A percentile compares a stretch with the other conserved stretches of the same genome.
Conservation (phyloP, 1,140 invertebrate genomes). For the Schlechtendalia chinensis region DNA sequence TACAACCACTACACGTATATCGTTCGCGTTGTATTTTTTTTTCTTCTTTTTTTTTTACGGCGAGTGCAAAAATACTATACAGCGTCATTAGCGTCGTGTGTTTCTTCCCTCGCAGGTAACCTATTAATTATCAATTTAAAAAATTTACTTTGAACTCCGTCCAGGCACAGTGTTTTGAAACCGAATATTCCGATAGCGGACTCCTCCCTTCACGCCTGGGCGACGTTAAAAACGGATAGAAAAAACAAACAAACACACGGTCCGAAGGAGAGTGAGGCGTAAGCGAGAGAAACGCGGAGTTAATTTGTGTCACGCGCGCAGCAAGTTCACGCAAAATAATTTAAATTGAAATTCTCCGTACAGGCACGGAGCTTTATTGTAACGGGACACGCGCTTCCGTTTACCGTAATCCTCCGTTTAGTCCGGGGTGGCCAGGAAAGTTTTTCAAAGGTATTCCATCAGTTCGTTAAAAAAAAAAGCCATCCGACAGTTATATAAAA, state of each 20-base stretch:
- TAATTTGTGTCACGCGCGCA: slow-evolving; percentile 24
- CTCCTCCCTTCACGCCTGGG: neutral
- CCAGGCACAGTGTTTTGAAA: neutral
- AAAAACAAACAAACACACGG: neutral
- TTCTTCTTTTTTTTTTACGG: too few species aligned
- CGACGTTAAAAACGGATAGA: neutral
- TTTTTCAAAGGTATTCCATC: slow-evolving; percentile 17
- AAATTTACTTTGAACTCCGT: neutral
- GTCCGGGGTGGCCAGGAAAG: slow-evolving; percentile 12
- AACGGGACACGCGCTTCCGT: neutral
- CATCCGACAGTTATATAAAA: too few species aligned
- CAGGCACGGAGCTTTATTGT: neutral
- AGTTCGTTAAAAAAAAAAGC: too few species aligned
- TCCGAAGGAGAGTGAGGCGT: neutral
- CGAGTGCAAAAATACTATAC: too few species aligned
- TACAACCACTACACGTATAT: too few species aligned
- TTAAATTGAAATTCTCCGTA: slow-evolving; percentile 41
- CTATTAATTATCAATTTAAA: neutral
- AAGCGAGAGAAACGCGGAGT: neutral
- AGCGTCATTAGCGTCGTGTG: too few species aligned
- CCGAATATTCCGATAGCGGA: neutral
- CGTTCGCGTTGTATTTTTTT: too few species aligned
- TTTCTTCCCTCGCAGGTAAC: too few species aligned
- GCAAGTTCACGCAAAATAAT: slow-evolving; percentile 41
- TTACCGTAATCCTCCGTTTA: slow-evolving; percentile 22